Conservation (phyloP, 37 sponge, comb jelly and placozoan genomes). For the Crambe crambe region DNA sequence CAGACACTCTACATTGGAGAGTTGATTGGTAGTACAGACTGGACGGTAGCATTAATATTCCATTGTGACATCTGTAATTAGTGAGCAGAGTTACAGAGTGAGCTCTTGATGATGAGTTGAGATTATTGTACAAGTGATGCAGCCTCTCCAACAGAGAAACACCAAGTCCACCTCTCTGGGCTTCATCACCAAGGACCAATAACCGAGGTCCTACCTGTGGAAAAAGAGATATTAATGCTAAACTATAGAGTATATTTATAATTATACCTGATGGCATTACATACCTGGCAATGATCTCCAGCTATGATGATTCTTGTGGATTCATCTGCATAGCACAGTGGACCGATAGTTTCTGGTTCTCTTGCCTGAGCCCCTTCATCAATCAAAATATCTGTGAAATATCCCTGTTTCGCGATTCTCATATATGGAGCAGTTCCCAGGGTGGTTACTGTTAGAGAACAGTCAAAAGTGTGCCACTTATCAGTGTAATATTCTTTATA, state of each 20-base stretch:
- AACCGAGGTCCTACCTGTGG: conserved; percentile 71
- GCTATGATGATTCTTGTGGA: conserved; percentile 69
- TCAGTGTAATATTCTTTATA: not conserved
- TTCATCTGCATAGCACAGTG: conserved; percentile 37
- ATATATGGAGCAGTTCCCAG: conserved; percentile 10
- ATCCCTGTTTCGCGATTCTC: not conserved
- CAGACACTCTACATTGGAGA: conserved; percentile 22
- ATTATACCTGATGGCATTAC: not conserved
- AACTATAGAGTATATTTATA: not conserved
- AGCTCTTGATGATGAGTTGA: not conserved
- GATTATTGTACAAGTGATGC: conserved; percentile 21
- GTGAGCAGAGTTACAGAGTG: conserved; percentile 17
- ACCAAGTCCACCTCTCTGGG: conserved; percentile 58
- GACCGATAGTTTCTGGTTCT: conserved; percentile 73
- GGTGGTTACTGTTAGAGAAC: conserved; percentile 22
- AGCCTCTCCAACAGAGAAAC: conserved; percentile 63
- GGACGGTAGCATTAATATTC: conserved; percentile 61
- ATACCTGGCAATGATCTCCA: conserved; percentile 79
- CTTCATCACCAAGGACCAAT: conserved; percentile 69
- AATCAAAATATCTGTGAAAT: conserved; percentile 69
- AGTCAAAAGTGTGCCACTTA: not conserved
- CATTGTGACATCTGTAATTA: conserved; percentile 68
- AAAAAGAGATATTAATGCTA: not conserved
- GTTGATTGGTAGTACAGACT: conserved; percentile 66
- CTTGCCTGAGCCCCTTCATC: conserved; percentile 84